Base-by-base conservation (phyloP, 2,113 vertebrate species). In the Empidonax traillii region DNA sequence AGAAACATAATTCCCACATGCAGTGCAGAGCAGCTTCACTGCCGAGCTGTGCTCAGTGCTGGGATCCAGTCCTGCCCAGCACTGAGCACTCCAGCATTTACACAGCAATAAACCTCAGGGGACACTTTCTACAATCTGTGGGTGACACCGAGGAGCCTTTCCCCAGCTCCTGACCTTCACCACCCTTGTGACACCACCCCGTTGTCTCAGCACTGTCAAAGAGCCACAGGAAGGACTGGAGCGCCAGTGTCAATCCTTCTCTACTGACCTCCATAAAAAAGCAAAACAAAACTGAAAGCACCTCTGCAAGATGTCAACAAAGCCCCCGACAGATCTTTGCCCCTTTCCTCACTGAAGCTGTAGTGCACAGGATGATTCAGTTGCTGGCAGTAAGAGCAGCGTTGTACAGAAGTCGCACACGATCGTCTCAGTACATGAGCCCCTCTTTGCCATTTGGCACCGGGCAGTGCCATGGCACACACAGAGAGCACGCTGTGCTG, bases 401-500 rank as follows among this genome's bases (percentile, higher is more conserved):
- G 37, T n/a, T 75, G 62, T 33, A 30, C 37, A 67, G 17, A 35
- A 58, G 66, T 33, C 24, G 9, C 23, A 35, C 2, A 1, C n/a
- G 51, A 18, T 4, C 82, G 44, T 43, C 78, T 85, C 44, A 18
- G 27, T 7, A 24, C 3, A 35, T 35, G 35, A 35, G 35, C 35
- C 35, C 35, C 35, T 35, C 35, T 35, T 35, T 35, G 23, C 28
- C 10, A 21, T 72, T 51, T 66, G 24, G 39, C 71, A 56, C 24
- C 0, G 0, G 3, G 16, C 44, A 18, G 11, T 16, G 33, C 55
- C 77, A 41, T 5, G 11, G 23, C 7, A 5, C 28, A 51, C 30
- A n/a, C 22, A 25, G 39, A 10, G 39, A 49, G 49, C 39, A n/a
- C 5, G 3, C 2, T 4, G 21, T 30, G 33, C 44, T 65, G 37